A percentile compares a stretch with the other conserved stretches of the same genome.
Evolutionary conservation across 2,797 vertebrate species (phyloP).

Genomic region (Geotrypetes seraphini): DNA sequence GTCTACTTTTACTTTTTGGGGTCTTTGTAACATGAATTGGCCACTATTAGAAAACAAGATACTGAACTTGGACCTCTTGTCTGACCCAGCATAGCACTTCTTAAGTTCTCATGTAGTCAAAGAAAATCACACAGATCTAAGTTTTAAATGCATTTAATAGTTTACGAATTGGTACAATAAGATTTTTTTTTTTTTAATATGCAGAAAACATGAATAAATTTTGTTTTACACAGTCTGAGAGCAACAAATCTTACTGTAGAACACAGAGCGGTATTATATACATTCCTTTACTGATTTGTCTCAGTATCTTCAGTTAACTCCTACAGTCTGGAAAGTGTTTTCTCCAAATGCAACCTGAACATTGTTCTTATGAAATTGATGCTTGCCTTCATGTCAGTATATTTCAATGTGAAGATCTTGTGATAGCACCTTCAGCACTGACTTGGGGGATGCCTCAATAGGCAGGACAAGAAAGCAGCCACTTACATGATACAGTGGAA

Average conservation of each 20-base stretch:
- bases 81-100: too few relatives aligned
- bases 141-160: constrained; percentile 81
- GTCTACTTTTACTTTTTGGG: too few relatives aligned
- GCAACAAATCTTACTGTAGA: constrained; percentile 78
- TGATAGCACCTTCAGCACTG: too few relatives aligned
- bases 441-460: constrained; percentile 37
- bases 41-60: too few relatives aligned
- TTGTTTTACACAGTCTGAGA: constrained; percentile 79
- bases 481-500: constrained; percentile 59
- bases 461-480: constrained; percentile 57
- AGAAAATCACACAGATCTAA: too few relatives aligned
- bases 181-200: constrained; percentile 75
- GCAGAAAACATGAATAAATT: constrained; percentile 81
- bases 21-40: too few relatives aligned
- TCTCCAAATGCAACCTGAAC: constrained; percentile 51
- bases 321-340: constrained; percentile 49
- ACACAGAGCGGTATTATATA: constrained; percentile 77
- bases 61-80: too few relatives aligned
- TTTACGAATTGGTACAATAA: constrained; percentile 80
- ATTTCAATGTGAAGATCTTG: too few relatives aligned
- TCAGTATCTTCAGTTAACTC: constrained; percentile 61
- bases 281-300: constrained; percentile 68
- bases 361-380: constrained; percentile 31
- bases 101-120: too few relatives aligned
- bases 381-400: constrained; percentile 48